phyloP scores from a whole-genome alignment of 2,113 vertebrate genomes.

The Paralichthys olivaceus region DNA sequence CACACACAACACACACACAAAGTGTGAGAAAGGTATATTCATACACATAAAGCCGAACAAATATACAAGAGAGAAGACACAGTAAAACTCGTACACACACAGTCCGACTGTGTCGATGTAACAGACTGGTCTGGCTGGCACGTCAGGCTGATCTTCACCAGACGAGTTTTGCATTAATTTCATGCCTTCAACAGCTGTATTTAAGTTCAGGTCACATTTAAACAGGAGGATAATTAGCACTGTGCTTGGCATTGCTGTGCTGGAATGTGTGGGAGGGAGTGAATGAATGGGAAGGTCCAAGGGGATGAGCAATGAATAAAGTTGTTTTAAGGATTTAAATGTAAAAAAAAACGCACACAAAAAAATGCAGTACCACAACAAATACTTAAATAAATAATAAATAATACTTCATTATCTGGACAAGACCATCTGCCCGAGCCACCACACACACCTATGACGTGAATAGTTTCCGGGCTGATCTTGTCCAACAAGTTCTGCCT shows the following conservation, averaged over 20 bases:
- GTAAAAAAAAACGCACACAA: too few relatives aligned
- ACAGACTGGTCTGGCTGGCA: slow-evolving; percentile 24
- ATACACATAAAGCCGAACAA: neutral
- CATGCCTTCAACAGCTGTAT: neutral
- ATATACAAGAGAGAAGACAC: neutral
- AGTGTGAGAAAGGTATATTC: neutral
- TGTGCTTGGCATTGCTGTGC: neutral
- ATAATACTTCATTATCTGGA: neutral
- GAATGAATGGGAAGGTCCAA: neutral
- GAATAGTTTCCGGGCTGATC: slow-evolving; percentile 10
- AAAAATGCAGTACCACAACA: neutral
- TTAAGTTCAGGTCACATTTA: neutral
- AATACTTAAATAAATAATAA: too few relatives aligned
- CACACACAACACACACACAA: neutral
- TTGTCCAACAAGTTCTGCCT: slow-evolving; percentile 49
- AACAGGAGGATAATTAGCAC: neutral
- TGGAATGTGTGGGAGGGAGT: neutral
- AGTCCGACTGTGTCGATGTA: neutral
- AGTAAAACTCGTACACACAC: neutral
- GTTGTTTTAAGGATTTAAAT: neutral
- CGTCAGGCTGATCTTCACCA: slow-evolving; percentile 16
- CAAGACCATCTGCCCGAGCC: neutral
- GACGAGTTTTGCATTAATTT: neutral
- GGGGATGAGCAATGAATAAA: neutral
- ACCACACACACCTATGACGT: neutral